Evolutionary conservation across 2,888 invertebrate genomes (phyloP).

Genomic region (Melolontha melolontha): DNA sequence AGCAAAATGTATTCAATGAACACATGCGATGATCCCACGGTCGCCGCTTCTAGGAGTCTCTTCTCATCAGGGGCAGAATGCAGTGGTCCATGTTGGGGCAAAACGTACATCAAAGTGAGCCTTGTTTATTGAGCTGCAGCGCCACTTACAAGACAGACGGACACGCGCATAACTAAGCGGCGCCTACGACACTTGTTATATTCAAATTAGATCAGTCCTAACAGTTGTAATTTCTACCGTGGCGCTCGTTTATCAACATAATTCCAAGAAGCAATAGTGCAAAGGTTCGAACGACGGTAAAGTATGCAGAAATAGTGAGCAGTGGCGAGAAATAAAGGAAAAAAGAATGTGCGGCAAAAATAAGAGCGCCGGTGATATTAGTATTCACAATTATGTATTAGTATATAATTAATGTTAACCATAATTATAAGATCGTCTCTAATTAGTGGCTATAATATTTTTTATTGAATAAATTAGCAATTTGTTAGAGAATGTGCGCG

Average conservation of each 20-base stretch:
- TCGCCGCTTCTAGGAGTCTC: conserved; percentile 3
- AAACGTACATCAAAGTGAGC: conserved; percentile 59
- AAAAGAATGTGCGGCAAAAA: conserved; percentile 24
- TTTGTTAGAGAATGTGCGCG: conserved; percentile 19
- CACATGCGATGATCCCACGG: conserved; percentile 29
- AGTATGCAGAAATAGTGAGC: conserved; percentile 9
- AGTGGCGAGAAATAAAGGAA: conserved; percentile 17
- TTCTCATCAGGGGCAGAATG: conserved; percentile 25
- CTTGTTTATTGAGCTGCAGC: conserved; percentile 59
- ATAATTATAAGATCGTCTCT: conserved; percentile 40
- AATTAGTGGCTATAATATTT: conserved; percentile 38
- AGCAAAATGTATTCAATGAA: conserved; percentile 2
- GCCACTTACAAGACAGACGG: conserved; percentile 59
- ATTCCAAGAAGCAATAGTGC: conserved; percentile 17
- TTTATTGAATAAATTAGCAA: conserved; percentile 33
- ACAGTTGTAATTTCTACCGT: conserved; percentile 59
- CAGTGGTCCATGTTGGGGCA: conserved; percentile 45
- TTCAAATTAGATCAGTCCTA: conserved; percentile 59
- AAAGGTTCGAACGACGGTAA: conserved; percentile 4
- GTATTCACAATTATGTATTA: conserved; percentile 38
- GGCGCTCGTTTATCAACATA: conserved; percentile 45
- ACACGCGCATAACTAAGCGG: conserved; percentile 60
- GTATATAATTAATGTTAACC: conserved; percentile 40
- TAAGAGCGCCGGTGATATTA: conserved; percentile 20
- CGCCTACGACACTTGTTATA: conserved; percentile 61